Percentiles rank a stretch among this genome's conserved stretches.
Evolutionary conservation across 2,888 invertebrate species (phyloP).

Genomic region (Stegophylla sp.): DNA sequence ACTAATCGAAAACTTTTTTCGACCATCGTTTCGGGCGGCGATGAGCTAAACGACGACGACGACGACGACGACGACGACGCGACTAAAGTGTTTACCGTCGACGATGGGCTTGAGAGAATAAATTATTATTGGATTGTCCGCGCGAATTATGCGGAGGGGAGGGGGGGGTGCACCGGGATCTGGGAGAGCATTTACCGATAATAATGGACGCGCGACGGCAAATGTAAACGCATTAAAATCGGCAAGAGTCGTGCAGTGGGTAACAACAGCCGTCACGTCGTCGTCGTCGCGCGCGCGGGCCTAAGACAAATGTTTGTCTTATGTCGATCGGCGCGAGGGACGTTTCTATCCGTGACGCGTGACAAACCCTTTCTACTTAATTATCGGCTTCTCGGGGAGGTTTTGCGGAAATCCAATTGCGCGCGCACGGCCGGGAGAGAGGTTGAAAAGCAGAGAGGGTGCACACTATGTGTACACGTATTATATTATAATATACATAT

Average conservation of each 20-base stretch:
- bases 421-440: background rate
- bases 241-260: background rate
- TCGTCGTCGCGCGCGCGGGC: background rate
- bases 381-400: slow-evolving; percentile 32
- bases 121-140: slow-evolving; percentile 45
- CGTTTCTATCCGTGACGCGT: background rate
- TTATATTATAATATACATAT: too few relatives aligned
- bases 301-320: slow-evolving; percentile 58
- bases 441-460: too few relatives aligned
- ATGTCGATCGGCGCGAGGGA: slow-evolving; percentile 23
- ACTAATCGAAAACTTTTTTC: too few relatives aligned
- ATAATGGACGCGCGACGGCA: slow-evolving; percentile 52
- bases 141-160: background rate
- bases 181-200: slow-evolving; percentile 20
- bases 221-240: slow-evolving; percentile 57
- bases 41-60: background rate
- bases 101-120: slow-evolving; percentile 8
- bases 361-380: slow-evolving; percentile 41
- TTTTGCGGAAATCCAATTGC: slow-evolving; percentile 51
- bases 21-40: background rate
- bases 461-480: too few relatives aligned
- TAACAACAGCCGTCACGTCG: too few relatives aligned
- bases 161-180: background rate
- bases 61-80: background rate
- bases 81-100: slow-evolving; percentile 26